Evolutionary conservation across 2,888 invertebrate genomes (phyloP), one percentile per base, ranked within the genome.

Genomic region (Noctua janthina): DNA sequence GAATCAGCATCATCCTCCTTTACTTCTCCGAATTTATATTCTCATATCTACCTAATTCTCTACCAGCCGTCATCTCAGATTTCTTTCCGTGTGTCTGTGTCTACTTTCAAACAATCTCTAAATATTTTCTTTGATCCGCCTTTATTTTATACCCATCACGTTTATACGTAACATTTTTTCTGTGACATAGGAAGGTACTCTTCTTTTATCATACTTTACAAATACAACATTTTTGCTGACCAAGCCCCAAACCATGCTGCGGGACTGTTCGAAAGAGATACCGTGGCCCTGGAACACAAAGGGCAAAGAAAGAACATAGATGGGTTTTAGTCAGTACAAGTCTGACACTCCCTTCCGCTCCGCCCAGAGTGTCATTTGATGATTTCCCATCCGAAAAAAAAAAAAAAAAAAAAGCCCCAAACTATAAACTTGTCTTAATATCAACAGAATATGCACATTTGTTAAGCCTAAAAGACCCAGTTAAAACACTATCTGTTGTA

Each of bases 381-480:
- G 29, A 29, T 29, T 29, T 29, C 29, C 29, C 29, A 29, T 29
- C 29, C 29, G 29, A 29, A 29, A 29, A 29, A 29, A 29, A 29
- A 29, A 29, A 29, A 29, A 29, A 29, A 0, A 29, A 29, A 29
- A 29, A 43, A 64, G 17, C 29, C 54, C 46, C 68, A 68, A 46
- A n/a, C 6, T 23, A 39, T 39, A 20, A 39, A 66, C 23, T 39
- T 11, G 17, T 20, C 20, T 49, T 1, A 43, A 1, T 49, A 54
- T 7, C 59, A 11, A 23, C 39, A 46, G 35, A 80, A 83, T n/a
- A 71, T 43, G 56, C 51, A 68, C 2, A 10, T 62, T 69, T 75
- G 51, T 81, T 76, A 72, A 46, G 78, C 76, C 73, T 81, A 76
- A 15, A 74, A 74, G 56, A 75, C 59, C 43, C 62, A 71, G 68